A percentile compares a stretch with the other conserved stretches of the same genome.
phyloP scores from a whole-genome alignment of 2,797 vertebrate genomes.

The Smutsia gigantea region DNA sequence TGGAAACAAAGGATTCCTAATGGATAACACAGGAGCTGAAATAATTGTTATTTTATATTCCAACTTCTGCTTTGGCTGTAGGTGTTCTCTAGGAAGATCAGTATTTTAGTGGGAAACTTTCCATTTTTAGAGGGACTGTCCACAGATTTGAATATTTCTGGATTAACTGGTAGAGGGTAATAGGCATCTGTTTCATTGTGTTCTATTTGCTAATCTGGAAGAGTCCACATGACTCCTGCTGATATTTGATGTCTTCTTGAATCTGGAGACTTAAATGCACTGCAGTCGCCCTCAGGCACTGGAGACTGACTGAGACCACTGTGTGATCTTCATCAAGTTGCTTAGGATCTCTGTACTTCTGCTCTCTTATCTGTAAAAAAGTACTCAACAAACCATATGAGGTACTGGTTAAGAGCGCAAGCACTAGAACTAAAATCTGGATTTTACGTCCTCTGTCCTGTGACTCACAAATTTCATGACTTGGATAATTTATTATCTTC shows the following conservation, averaged over 20 bases:
- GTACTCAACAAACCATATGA: background rate
- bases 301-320: background rate
- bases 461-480: background rate
- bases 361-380: background rate
- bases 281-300: background rate
- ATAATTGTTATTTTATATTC: constrained; percentile 1
- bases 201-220: background rate
- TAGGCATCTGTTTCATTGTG: background rate
- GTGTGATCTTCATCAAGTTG: background rate
- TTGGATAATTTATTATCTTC: background rate
- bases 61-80: background rate
- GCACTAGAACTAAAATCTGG: background rate
- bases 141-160: background rate
- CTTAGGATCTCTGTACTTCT: background rate
- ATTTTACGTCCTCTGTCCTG: background rate
- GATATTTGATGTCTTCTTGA: background rate
- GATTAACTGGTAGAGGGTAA: background rate
- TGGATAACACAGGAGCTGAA: background rate
- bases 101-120: background rate
- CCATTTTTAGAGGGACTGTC: background rate
- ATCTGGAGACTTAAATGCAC: background rate
- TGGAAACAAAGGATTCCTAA: background rate
- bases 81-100: background rate
- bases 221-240: background rate
- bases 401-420: background rate